Conservation (phyloP, 2,113 vertebrate genomes). For the Neogobius melanostomus region DNA sequence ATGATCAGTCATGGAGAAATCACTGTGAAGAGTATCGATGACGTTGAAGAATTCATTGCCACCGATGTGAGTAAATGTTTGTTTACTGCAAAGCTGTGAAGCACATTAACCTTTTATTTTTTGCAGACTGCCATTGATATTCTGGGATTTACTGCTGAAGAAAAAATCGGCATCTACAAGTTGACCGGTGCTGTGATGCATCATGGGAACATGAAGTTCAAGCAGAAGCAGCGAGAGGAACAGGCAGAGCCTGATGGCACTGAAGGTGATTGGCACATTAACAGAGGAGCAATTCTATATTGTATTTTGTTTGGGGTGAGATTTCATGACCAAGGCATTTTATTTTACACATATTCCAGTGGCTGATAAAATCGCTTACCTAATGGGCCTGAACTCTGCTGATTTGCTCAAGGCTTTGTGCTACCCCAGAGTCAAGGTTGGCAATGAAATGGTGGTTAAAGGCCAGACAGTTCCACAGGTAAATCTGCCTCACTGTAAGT, state of each 20-base stretch:
- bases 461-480: constrained; percentile 81
- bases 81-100: neutral
- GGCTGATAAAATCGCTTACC: constrained; percentile 80
- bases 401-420: constrained; percentile 77
- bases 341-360: constrained; percentile 44
- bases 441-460: constrained; percentile 79
- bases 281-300: neutral
- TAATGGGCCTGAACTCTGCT: constrained; percentile 79
- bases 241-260: constrained; percentile 88
- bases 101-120: neutral
- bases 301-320: neutral
- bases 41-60: constrained; percentile 88
- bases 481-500: neutral
- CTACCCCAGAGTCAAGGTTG: constrained; percentile 78
- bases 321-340: neutral
- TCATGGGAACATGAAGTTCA: constrained; percentile 95
- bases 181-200: constrained; percentile 88
- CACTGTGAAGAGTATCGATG: constrained; percentile 87
- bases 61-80: constrained; percentile 81
- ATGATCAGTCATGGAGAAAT: constrained; percentile 90
- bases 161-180: constrained; percentile 84
- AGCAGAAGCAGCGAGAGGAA: constrained; percentile 88
- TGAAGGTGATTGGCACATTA: constrained; percentile 75
- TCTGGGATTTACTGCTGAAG: constrained; percentile 82
- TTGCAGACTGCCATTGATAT: constrained; percentile 77